Conservation (phyloP, 2,797 vertebrate species). For the Cryptoprocta ferox region DNA sequence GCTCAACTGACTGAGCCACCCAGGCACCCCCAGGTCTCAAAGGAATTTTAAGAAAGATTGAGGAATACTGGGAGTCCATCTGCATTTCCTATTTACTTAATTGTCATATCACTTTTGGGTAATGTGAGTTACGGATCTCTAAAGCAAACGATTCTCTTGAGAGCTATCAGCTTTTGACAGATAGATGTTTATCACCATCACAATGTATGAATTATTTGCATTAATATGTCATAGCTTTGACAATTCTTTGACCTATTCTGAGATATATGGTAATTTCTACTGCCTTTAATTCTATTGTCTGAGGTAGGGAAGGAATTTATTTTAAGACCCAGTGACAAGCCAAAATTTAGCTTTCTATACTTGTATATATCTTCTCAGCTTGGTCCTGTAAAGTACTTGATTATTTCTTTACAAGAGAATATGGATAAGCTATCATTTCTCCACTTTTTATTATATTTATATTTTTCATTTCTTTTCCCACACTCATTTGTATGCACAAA, state of each 20-base stretch:
- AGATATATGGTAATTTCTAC: neutral
- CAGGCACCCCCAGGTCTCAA: no score
- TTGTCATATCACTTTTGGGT: neutral
- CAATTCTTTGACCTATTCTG: neutral
- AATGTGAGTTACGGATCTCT: neutral
- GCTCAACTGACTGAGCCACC: no score
- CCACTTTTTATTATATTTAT: neutral
- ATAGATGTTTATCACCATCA: neutral
- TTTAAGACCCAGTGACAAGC: neutral
- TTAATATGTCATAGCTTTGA: neutral
- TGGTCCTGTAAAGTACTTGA: neutral
- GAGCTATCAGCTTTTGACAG: neutral
- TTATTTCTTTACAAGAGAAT: neutral
- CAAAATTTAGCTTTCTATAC: neutral
- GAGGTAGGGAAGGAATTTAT: neutral
- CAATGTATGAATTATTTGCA: neutral
- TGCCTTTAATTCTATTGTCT: neutral
- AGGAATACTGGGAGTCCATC: neutral
- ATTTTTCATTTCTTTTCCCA: neutral
- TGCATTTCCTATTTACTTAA: neutral
- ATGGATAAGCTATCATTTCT: neutral
- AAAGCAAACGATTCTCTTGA: neutral
- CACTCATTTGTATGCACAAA: neutral
- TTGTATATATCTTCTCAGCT: neutral
- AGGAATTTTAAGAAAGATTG: neutral